Conservation (phyloP, 2,888 invertebrate genomes). For the Chymomyza fuscimana region DNA sequence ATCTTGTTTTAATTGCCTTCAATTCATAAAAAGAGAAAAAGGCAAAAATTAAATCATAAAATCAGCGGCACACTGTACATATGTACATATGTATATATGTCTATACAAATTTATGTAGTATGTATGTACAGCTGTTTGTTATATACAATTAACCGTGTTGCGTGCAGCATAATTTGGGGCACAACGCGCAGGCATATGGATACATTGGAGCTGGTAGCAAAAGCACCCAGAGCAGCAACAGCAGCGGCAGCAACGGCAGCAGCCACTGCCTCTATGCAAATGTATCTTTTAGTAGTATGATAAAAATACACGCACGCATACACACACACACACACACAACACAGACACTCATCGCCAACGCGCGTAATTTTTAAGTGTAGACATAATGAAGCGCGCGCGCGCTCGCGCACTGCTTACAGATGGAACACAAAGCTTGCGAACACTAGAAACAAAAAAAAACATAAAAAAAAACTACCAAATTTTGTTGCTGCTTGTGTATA, state of each 20-base stretch:
- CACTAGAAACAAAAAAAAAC: not conserved
- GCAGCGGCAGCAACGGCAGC: not conserved
- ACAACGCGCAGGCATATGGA: not conserved
- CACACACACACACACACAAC: not conserved
- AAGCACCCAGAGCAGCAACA: not conserved
- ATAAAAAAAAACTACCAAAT: constrained; percentile 1
- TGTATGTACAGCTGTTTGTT: not conserved
- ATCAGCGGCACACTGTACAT: constrained; percentile 16
- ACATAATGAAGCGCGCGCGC: not conserved
- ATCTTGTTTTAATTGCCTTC: not conserved
- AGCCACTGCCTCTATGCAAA: constrained; percentile 2
- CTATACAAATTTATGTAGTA: constrained; percentile 8
- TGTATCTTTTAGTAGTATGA: constrained; percentile 13
- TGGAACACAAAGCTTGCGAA: not conserved
- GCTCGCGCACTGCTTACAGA: not conserved
- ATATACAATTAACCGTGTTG: constrained; percentile 1
- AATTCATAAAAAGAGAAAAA: constrained; percentile 1
- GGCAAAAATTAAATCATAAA: constrained; percentile 16
- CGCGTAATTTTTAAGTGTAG: not conserved
- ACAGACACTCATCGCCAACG: constrained; percentile 1
- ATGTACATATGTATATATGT: too few species aligned
- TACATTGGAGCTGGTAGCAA: not conserved
- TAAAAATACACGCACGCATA: constrained; percentile 28
- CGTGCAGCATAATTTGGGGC: constrained; percentile 5
- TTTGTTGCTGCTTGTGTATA: not conserved